Conservation (phyloP, 2,888 invertebrate species). For the Thereva unica region DNA sequence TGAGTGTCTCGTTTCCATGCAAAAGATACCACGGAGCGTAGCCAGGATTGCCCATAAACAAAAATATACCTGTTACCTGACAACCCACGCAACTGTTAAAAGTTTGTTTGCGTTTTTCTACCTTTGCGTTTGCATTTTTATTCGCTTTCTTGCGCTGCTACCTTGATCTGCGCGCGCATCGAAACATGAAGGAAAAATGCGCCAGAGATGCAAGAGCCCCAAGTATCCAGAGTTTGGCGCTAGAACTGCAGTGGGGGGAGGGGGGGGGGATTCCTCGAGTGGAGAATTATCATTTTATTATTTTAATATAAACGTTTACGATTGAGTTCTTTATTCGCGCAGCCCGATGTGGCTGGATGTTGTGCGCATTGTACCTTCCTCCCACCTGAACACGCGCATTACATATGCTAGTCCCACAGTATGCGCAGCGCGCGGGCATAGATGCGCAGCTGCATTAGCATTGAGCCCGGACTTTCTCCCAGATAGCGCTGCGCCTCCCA, state of each 20-base stretch:
- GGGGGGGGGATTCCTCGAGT: slow-evolving; percentile 21
- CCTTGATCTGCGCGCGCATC: slow-evolving; percentile 27
- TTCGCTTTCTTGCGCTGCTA: slow-evolving; percentile 4
- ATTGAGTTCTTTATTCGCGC: slow-evolving; percentile 41
- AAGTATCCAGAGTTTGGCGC: too few species aligned
- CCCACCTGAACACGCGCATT: slow-evolving; percentile 36
- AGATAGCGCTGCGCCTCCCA: neutral
- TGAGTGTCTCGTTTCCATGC: slow-evolving; percentile 23
- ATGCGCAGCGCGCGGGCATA: slow-evolving; percentile 1
- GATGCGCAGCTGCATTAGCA: neutral
- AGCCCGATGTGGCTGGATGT: neutral
- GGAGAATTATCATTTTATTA: slow-evolving; percentile 38
- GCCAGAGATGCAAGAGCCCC: too few species aligned
- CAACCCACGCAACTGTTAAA: slow-evolving; percentile 42
- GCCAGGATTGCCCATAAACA: slow-evolving; percentile 44
- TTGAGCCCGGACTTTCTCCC: neutral
- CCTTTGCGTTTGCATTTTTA: slow-evolving; percentile 27
- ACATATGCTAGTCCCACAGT: slow-evolving; percentile 7
- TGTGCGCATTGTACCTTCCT: slow-evolving; percentile 37
- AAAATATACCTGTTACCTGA: slow-evolving; percentile 43
- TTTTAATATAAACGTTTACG: slow-evolving; percentile 43
- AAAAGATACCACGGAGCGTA: slow-evolving; percentile 6
- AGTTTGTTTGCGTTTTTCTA: slow-evolving; percentile 31
- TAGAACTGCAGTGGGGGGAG: too few species aligned
- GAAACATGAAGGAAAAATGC: too few species aligned